Conservation (phyloP, 2,888 invertebrate species). For the Dicyrtoma fusca region DNA sequence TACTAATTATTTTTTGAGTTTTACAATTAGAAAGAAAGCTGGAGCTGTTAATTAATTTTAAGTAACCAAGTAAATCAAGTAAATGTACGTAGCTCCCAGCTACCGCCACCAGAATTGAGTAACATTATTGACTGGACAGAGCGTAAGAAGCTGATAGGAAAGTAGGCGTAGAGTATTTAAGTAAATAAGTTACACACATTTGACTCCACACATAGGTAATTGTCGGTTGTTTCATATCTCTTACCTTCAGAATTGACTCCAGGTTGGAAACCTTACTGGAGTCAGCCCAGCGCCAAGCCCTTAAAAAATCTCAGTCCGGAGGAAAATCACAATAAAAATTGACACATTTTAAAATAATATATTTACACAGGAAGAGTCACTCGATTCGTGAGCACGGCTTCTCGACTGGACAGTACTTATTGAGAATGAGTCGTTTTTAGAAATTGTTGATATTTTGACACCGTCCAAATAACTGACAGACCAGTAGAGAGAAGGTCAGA, state of each 20-base stretch:
- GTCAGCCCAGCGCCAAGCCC: conserved; percentile 52
- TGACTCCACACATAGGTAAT: too few species aligned
- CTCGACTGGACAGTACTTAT: not conserved
- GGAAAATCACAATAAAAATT: conserved; percentile 36
- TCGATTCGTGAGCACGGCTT: not conserved
- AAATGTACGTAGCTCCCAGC: too few species aligned
- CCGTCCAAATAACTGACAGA: conserved; percentile 30
- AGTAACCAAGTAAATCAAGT: too few species aligned
- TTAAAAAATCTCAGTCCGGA: conserved; percentile 42
- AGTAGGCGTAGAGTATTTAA: too few species aligned
- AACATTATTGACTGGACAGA: too few species aligned
- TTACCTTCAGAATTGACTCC: conserved; percentile 61
- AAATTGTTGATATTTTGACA: conserved; percentile 21
- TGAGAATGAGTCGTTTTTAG: conserved; percentile 31
- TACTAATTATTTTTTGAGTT: too few species aligned
- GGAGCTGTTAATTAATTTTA: too few species aligned
- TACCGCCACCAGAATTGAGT: too few species aligned
- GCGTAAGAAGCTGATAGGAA: too few species aligned
- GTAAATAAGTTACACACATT: too few species aligned
- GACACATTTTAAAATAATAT: conserved; percentile 26
- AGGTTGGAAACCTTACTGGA: conserved; percentile 60
- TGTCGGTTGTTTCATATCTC: conserved; percentile 45
- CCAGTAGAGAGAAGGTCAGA: conserved; percentile 35
- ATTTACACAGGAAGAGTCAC: not conserved
- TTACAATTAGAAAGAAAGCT: too few species aligned